Evolutionary conservation across 2,113 vertebrate genomes (phyloP), one percentile per base, ranked within the genome.

Genomic region (Calonectris borealis): DNA sequence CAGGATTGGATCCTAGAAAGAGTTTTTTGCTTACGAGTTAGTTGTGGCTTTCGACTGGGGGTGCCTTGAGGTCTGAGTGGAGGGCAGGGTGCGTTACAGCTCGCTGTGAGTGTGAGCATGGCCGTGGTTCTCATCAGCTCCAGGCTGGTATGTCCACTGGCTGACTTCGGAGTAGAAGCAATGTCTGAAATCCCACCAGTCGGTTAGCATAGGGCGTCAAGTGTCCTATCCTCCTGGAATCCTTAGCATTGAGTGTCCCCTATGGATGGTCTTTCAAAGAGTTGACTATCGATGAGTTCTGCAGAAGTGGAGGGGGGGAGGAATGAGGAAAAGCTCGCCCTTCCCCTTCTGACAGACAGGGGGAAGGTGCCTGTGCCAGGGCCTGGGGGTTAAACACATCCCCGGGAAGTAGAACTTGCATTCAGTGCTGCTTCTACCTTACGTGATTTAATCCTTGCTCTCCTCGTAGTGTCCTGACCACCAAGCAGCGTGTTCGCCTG

Each of bases 401-500:
- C 42, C 1, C 2, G 9, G 62, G 51, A 83, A 48, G 42, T 32
- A 44, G 38, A 42, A 16, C 60, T 58, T 36, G 36, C 36, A 38
- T 61, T 66, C 27, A 14, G n/a, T 38, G 61, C n/a, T 87, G 15
- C 52, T 90, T 79, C 64, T 94, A 64, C 52, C 18, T 66, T 46
- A 16, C 0, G 0, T 25, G 10, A 13, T 66, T 84, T 70, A 84
- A 48, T 69, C 44, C 16, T 48, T 36, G 9, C n/a, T 91, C 51
- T 73, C 27, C n/a, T 86, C 0, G 0, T 27, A 38, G 44, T 12
- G 7, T 65, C 40, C 58, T n/a, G 44, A 42, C 24, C 40, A 57
- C 34, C 27, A 25, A 11, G 34, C 31, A 17, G 6, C 1, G 0
- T 12, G 8, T 80, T 86, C 4, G 0, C 25, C 42, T 71, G 0